Conservation (phyloP, 2,888 invertebrate species). For the Luffia ferchaultella region DNA sequence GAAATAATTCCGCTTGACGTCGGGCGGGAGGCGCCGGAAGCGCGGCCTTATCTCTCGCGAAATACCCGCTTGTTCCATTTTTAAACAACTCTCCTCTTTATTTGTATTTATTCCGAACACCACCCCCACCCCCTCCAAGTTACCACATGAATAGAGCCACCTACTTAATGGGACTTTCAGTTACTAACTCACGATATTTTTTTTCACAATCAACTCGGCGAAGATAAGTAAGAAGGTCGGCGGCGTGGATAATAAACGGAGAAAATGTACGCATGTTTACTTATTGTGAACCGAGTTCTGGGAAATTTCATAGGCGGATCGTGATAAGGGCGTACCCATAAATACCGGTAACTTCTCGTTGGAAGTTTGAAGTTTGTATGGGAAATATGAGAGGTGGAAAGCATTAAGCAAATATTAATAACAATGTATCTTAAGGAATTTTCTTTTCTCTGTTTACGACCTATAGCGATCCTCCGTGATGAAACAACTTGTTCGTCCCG, state of each 20-base stretch:
- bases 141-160: conserved; percentile 60
- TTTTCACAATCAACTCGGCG: conserved; percentile 48
- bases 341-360: conserved; percentile 31
- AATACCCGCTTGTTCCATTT: conserved; percentile 64
- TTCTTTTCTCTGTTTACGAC: not conserved
- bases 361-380: conserved; percentile 19
- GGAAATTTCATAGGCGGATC: conserved; percentile 43
- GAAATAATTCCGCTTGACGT: conserved; percentile 58
- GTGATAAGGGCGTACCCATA: conserved; percentile 40
- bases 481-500: too few species aligned
- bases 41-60: conserved; percentile 58
- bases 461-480: too few species aligned
- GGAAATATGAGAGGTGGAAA: conserved; percentile 4
- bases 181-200: conserved; percentile 64
- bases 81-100: conserved; percentile 65
- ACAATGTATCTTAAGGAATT: not conserved
- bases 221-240: conserved; percentile 53
- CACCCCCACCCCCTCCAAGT: conserved; percentile 24
- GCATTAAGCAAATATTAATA: not conserved
- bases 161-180: conserved; percentile 64
- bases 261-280: conserved; percentile 43
- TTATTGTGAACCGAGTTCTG: conserved; percentile 16
- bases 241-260: conserved; percentile 55
- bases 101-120: conserved; percentile 49
- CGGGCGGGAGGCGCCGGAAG: conserved; percentile 42